Conservation (phyloP, 64 coral and sea anemone species). For the Acropora tenuis region DNA sequence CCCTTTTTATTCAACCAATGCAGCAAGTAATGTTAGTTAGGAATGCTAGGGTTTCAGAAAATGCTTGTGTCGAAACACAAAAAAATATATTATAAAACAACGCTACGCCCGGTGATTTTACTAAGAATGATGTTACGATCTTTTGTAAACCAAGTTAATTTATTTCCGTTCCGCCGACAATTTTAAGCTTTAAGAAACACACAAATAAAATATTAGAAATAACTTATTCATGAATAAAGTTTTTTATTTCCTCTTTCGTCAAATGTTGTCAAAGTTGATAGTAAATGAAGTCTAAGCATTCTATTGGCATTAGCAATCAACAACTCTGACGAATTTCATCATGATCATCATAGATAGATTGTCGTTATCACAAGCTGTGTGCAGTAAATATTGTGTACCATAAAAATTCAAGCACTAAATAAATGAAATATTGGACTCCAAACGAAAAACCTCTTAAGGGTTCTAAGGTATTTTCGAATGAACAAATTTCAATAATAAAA, state of each 20-base stretch:
- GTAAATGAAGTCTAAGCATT: not conserved
- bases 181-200: not conserved
- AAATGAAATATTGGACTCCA: not conserved
- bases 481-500: not conserved
- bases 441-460: not conserved
- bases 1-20: too few relatives aligned
- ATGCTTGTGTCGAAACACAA: not conserved
- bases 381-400: too few relatives aligned
- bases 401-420: too few relatives aligned
- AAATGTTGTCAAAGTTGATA: not conserved
- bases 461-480: not conserved
- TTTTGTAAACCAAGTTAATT: not conserved
- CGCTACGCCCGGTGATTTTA: too few relatives aligned
- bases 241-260: not conserved
- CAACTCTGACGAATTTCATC: not conserved
- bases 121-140: not conserved
- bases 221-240: not conserved
- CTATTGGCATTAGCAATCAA: not conserved
- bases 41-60: not conserved
- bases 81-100: not conserved
- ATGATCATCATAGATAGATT: too few relatives aligned
- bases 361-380: too few relatives aligned
- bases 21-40: not conserved
- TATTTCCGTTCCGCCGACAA: too few relatives aligned
- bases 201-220: not conserved